These are phyloP conservation scores for Heteractis magnifica DNA, from an alignment of 92 coral and sea anemone genomes.

Conservation along the genomic window DNA sequence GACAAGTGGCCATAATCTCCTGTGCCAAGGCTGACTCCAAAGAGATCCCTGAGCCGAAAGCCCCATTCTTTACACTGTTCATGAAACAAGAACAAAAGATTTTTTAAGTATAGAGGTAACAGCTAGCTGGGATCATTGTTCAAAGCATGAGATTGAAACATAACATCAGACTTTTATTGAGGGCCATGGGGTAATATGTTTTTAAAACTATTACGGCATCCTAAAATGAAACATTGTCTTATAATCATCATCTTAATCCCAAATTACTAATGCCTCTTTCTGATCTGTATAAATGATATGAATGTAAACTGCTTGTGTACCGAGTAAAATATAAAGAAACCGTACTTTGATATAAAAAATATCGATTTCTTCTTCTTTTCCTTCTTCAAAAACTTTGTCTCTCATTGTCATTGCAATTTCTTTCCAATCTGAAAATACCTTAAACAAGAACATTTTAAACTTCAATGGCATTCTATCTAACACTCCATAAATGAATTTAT, in stretches of 20 bases:
- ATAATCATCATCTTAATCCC: not conserved
- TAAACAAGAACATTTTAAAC: not conserved
- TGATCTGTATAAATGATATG: not conserved
- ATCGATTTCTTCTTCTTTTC: not conserved
- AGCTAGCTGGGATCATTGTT: no score
- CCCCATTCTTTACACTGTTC: constrained; percentile 55
- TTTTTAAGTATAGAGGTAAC: not conserved
- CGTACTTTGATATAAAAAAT: constrained; percentile 1
- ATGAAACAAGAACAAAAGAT: not conserved
- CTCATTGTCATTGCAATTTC: constrained; percentile 1
- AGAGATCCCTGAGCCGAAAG: constrained; percentile 43
- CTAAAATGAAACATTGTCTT: not conserved
- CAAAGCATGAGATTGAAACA: no score
- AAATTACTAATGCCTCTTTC: no score
- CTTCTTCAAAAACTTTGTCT: not conserved
- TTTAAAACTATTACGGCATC: not conserved
- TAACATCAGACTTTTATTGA: no score
- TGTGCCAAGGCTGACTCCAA: constrained; percentile 55
- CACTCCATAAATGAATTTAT: no score
- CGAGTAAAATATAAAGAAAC: not conserved
- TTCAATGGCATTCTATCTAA: no score
- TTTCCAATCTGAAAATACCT: constrained; percentile 7
- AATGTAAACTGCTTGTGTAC: not conserved
- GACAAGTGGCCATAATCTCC: constrained; percentile 53
- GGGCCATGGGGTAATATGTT: no score